These are phyloP conservation scores for Tricholauxania praeusta DNA, from an alignment of 2,888 invertebrate genomes.

Conservation along the genomic window DNA sequence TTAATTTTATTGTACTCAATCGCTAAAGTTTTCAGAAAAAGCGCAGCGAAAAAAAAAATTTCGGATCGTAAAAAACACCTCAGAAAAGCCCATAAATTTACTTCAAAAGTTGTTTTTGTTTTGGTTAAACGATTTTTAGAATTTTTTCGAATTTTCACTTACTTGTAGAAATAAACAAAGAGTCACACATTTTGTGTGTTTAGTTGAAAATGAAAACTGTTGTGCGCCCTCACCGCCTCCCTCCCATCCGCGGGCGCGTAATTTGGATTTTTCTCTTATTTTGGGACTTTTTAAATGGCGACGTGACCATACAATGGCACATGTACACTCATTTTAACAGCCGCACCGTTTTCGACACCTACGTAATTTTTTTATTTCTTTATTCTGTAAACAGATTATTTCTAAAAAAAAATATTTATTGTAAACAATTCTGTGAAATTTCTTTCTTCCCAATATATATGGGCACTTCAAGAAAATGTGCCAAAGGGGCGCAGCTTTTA, in stretches of 20 bases:
- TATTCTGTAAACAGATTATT: constrained; percentile 48
- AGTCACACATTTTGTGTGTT: constrained; percentile 20
- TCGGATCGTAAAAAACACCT: background rate
- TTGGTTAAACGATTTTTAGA: constrained; percentile 11
- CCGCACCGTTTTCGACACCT: constrained; percentile 23
- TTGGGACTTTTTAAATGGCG: constrained; percentile 35
- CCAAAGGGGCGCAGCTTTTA: background rate
- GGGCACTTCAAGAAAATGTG: too few relatives aligned
- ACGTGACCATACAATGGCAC: constrained; percentile 32
- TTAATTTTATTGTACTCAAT: constrained; percentile 22
- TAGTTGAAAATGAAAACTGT: too few relatives aligned
- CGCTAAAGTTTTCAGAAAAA: constrained; percentile 29
- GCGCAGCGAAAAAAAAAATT: background rate
- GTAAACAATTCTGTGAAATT: constrained; percentile 12
- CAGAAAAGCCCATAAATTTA: background rate
- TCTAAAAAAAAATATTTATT: constrained; percentile 24
- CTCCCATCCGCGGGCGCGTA: too few relatives aligned
- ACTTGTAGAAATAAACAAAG: constrained; percentile 37
- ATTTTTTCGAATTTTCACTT: constrained; percentile 36
- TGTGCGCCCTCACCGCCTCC: too few relatives aligned
- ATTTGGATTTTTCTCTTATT: constrained; percentile 15
- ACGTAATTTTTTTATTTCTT: constrained; percentile 36
- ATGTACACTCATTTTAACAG: constrained; percentile 13
- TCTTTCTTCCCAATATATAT: background rate
- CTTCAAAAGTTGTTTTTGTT: background rate